Percentiles rank a stretch among this genome's conserved stretches.
These are phyloP conservation scores for Probaryconus sp. DNA, from an alignment of 1,140 invertebrate genomes.

Conservation along the genomic window DNA sequence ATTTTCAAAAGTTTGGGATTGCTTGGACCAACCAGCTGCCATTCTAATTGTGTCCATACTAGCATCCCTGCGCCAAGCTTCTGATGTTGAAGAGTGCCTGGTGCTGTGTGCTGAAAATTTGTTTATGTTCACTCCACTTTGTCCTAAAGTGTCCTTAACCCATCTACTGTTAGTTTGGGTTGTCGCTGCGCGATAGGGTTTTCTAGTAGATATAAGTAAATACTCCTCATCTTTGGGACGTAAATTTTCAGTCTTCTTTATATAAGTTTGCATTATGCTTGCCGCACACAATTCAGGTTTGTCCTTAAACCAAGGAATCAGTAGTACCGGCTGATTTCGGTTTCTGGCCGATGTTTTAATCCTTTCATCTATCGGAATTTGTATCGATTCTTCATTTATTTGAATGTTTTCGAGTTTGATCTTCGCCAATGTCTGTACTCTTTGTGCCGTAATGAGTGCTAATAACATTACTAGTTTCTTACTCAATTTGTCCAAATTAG, in stretches of 20 bases:
- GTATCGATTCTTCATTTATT: neutral
- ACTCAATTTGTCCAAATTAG: conserved; percentile 34
- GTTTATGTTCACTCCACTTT: conserved; percentile 15
- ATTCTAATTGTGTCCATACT: conserved; percentile 34
- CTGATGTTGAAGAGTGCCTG: conserved; percentile 13
- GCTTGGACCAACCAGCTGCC: conserved; percentile 49
- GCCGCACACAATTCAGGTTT: conserved; percentile 14
- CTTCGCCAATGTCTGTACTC: conserved; percentile 27
- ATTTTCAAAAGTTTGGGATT: conserved; percentile 52
- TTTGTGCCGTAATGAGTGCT: conserved; percentile 43
- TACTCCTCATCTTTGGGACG: too few species aligned
- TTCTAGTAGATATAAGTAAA: too few species aligned
- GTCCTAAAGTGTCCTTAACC: neutral
- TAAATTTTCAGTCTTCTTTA: too few species aligned
- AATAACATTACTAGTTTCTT: conserved; percentile 44
- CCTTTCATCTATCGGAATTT: conserved; percentile 1
- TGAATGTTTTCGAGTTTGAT: neutral
- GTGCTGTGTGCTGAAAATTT: conserved; percentile 20
- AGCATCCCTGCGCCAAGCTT: conserved; percentile 1
- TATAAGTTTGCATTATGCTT: neutral
- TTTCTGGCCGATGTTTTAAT: conserved; percentile 3
- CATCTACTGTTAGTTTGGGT: too few species aligned
- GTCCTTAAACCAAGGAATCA: conserved; percentile 4
- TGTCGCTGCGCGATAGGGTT: too few species aligned
- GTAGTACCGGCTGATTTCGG: conserved; percentile 3